Evolutionary conservation across 64 coral and sea anemone genomes (phyloP).

Genomic region (Porites australiensis): DNA sequence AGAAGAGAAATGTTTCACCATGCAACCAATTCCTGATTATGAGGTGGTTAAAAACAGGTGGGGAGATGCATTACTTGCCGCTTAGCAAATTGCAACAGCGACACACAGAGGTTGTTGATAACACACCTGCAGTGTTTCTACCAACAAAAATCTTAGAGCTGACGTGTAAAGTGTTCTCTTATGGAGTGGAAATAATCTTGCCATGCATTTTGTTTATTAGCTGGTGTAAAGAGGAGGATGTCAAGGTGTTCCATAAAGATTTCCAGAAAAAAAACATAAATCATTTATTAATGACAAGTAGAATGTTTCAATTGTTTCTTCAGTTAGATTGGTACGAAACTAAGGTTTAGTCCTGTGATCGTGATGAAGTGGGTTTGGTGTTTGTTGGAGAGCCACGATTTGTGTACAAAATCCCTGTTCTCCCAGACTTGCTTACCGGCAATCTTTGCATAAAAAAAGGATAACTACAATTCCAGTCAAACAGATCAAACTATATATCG

Average conservation of each 20-base stretch:
- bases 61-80: conserved; percentile 28
- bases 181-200: conserved; percentile 5
- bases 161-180: not conserved
- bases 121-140: conserved; percentile 18
- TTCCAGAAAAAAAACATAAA: too few species aligned
- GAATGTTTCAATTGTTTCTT: not conserved
- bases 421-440: not conserved
- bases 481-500: not conserved
- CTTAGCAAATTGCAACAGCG: not conserved
- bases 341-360: conserved; percentile 5
- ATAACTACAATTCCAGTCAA: not conserved
- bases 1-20: not conserved
- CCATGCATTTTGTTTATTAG: conserved; percentile 9
- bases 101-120: not conserved
- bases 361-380: conserved; percentile 20
- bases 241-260: too few species aligned
- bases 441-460: not conserved
- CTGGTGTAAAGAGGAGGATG: not conserved
- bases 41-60: not conserved
- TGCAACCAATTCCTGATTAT: not conserved
- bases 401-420: not conserved
- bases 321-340: conserved; percentile 20
- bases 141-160: conserved; percentile 32
- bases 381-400: conserved; percentile 10
- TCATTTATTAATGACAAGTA: too few species aligned